Base-by-base conservation (phyloP, 2,888 invertebrate species). In the Meteorus cinctellus region DNA sequence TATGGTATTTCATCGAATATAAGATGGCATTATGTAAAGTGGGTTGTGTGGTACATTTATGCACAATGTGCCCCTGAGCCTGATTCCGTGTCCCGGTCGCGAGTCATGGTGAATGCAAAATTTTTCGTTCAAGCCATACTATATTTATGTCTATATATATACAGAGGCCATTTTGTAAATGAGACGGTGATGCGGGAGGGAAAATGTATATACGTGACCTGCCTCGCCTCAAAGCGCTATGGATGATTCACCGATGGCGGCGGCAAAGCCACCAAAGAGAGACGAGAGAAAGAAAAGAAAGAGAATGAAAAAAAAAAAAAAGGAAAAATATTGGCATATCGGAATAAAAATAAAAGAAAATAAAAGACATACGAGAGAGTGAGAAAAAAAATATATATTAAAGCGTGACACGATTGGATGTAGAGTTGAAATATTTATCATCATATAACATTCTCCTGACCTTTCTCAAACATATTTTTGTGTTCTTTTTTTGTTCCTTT, bases 21-120 rank as follows among this genome's bases (percentile, higher is more conserved):
- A 55, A 19, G 55, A 19, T 55, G 55, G 55, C 55, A 55, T 55
- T 55, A 55, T 55, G 55, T 55, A 55, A 55, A 55, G 55, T 55
- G 55, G 55, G 19, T 55, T 55, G 63, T 63, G 31, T 31, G 34
- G 31, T 34, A 36, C 36, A 65, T 65, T 65, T 65, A 55, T 55
- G 34, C 36, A 36, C 36, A 36, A 36, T 36, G 65, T 65, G 65
- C 65, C 65, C 65, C 65, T 65, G 65, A 65, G 65, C 65, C 36
- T 65, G 65, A 65, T 65, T 36, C 55, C 19, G 19, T 55, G 55
- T 55, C 55, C 55, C 55, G 55, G 55, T 55, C 55, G 55, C 65
- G 65, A 65, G 65, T 65, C 65, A 65, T 36, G 65, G 65, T 36
- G 65, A 65, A 65, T 65, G 65, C 65, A 36, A 65, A 65, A 65